Conservation (phyloP, 1,140 invertebrate genomes). For the Eupristina koningsbergeri region DNA sequence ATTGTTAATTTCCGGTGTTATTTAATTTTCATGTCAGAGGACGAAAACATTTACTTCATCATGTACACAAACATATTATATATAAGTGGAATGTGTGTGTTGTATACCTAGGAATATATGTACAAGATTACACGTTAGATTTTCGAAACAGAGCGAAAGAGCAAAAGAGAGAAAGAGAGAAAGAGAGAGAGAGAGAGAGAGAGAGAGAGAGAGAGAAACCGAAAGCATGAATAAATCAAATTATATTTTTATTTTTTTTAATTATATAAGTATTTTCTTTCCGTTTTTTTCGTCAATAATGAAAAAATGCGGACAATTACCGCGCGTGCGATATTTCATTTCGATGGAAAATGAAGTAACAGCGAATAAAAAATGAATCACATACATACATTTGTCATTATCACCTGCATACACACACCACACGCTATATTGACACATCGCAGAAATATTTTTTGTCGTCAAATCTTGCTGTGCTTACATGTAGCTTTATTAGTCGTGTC, state of each 20-base stretch:
- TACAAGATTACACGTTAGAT: neutral
- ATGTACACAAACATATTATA: neutral
- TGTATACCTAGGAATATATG: neutral
- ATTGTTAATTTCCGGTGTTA: neutral
- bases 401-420: constrained; percentile 34
- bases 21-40: constrained; percentile 1
- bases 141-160: neutral
- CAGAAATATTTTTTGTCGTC: constrained; percentile 46
- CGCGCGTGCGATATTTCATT: constrained; percentile 1
- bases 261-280: constrained; percentile 12
- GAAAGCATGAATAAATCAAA: neutral
- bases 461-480: constrained; percentile 36
- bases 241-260: constrained; percentile 28
- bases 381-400: constrained; percentile 31
- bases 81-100: neutral
- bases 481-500: constrained; percentile 47
- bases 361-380: constrained; percentile 38
- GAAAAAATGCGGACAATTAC: constrained; percentile 21
- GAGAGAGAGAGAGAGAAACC: neutral
- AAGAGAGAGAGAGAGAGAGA: too few species aligned
- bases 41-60: constrained; percentile 33
- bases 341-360: constrained; percentile 22
- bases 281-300: constrained; percentile 15
- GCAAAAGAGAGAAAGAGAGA: neutral
- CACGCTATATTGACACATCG: constrained; percentile 42